phyloP scores from a whole-genome alignment of 2,113 vertebrate species.

The Apeltes quadracus region DNA sequence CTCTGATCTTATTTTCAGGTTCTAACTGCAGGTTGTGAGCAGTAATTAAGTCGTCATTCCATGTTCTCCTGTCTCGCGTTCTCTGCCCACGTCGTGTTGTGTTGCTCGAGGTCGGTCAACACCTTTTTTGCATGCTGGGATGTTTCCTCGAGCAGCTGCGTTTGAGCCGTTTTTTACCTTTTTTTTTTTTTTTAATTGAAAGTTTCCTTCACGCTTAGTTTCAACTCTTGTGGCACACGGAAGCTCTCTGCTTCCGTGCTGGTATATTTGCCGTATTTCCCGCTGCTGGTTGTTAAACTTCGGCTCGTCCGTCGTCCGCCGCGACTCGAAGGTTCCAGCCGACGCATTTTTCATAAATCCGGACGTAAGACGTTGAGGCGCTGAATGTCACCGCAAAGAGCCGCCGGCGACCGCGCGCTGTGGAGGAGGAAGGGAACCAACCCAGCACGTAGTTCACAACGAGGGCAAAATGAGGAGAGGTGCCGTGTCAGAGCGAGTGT shows the following conservation, averaged over 20 bases:
- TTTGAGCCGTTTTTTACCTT: constrained; percentile 20
- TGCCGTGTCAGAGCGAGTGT: background rate
- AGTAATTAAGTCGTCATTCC: constrained; percentile 29
- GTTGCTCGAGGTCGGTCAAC: background rate
- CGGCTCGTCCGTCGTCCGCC: constrained; percentile 16
- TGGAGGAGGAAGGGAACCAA: background rate
- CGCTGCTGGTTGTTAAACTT: background rate
- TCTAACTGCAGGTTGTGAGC: constrained; percentile 9
- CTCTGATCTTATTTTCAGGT: constrained; percentile 10
- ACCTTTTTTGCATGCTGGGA: background rate
- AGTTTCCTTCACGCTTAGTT: background rate
- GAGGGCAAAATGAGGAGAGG: background rate
- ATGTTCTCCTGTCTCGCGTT: background rate
- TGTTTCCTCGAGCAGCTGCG: background rate
- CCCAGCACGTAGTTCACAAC: background rate
- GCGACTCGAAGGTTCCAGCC: too few relatives aligned
- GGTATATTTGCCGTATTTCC: background rate
- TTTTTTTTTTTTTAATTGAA: background rate
- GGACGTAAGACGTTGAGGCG: background rate
- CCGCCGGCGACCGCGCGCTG: background rate
- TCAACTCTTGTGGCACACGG: background rate
- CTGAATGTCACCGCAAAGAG: constrained; percentile 23
- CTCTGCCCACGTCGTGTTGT: background rate
- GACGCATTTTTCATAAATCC: too few relatives aligned
- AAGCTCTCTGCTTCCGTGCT: background rate